Conservation (phyloP, 2,888 invertebrate species). For the Nomada ruficornis region DNA sequence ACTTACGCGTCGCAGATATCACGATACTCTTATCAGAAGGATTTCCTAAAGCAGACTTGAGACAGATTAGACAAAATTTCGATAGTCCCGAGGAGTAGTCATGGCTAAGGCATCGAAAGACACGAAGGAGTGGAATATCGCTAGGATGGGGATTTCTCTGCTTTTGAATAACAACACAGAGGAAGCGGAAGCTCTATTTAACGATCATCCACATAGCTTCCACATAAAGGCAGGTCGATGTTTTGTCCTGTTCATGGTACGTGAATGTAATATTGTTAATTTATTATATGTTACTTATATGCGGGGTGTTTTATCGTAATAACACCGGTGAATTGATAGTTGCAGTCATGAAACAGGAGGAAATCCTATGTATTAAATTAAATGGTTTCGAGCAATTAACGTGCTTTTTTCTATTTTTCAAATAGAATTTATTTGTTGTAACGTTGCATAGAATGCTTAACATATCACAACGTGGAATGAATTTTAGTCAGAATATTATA, state of each 20-base stretch:
- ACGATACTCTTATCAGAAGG: not conserved
- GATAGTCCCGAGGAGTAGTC: not conserved
- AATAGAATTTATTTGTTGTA: too few relatives aligned
- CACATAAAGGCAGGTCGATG: conserved; percentile 85
- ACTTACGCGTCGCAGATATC: not conserved
- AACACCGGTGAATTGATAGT: too few relatives aligned
- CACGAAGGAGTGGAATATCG: conserved; percentile 81
- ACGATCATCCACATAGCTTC: conserved; percentile 83
- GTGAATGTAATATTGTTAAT: conserved; percentile 32
- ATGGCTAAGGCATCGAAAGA: conserved; percentile 55
- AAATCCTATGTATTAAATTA: too few relatives aligned
- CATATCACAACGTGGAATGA: too few relatives aligned
- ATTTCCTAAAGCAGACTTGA: not conserved
- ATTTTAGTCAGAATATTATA: too few relatives aligned
- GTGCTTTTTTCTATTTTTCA: too few relatives aligned
- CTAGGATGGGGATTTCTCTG: conserved; percentile 84
- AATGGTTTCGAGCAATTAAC: too few relatives aligned
- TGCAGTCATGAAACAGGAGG: too few relatives aligned
- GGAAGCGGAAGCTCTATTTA: conserved; percentile 84
- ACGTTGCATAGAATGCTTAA: too few relatives aligned
- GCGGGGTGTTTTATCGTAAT: too few relatives aligned
- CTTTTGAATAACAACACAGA: conserved; percentile 84
- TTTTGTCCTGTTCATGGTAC: conserved; percentile 85
- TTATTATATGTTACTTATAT: not conserved
- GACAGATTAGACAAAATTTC: not conserved